Evolutionary conservation across 2,888 invertebrate genomes (phyloP).

Genomic region (Hypomecis atomaria): DNA sequence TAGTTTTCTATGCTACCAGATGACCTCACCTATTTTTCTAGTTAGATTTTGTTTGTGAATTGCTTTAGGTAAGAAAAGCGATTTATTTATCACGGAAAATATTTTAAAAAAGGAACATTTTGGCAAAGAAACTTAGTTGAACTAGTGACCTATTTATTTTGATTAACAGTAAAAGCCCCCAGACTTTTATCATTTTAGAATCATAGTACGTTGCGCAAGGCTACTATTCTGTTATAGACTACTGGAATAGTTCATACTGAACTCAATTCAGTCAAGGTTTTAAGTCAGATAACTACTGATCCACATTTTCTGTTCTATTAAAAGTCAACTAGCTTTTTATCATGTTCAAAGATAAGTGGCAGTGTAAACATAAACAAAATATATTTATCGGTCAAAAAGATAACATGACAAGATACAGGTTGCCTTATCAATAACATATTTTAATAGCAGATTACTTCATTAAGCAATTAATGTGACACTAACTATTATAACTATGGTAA

Average conservation of each 20-base stretch:
- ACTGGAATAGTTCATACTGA: neutral
- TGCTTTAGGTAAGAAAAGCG: constrained; percentile 1
- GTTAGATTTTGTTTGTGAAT: constrained; percentile 19
- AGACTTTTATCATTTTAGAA: neutral
- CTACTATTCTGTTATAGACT: neutral
- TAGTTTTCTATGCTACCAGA: constrained; percentile 41
- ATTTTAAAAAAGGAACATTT: neutral
- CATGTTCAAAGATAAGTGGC: constrained; percentile 2
- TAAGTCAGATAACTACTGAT: neutral
- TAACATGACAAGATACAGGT: constrained; percentile 1
- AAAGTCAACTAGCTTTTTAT: neutral
- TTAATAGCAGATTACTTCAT: too few species aligned
- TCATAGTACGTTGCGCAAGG: neutral
- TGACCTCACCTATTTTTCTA: constrained; percentile 63
- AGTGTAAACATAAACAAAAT: constrained; percentile 11
- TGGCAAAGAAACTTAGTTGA: neutral
- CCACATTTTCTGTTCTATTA: neutral
- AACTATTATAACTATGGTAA: too few species aligned
- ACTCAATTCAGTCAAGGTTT: neutral
- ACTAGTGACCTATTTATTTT: constrained; percentile 17
- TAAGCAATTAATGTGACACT: too few species aligned
- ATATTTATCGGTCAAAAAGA: constrained; percentile 15
- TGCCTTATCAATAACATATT: too few species aligned
- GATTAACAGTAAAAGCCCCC: neutral
- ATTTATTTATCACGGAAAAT: neutral